These are phyloP conservation scores for Otocyon megalotis DNA, from an alignment of 2,113 vertebrate genomes.

Conservation along the genomic window DNA sequence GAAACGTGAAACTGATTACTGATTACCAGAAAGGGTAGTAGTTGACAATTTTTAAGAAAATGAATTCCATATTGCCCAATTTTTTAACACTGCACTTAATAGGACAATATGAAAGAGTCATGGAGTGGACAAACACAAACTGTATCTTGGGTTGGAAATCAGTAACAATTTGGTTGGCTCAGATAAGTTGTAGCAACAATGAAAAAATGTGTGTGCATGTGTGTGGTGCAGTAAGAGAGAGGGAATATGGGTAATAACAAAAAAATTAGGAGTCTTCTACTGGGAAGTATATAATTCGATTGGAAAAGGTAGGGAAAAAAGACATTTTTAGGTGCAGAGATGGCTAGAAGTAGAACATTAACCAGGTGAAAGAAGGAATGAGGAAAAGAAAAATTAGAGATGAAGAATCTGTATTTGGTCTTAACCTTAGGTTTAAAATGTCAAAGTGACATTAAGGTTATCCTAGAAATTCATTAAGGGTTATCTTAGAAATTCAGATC, in stretches of 20 bases:
- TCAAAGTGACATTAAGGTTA: not conserved
- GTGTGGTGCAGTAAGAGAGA: not conserved
- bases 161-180: not conserved
- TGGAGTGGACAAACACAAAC: not conserved
- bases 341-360: not conserved
- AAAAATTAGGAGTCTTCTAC: not conserved
- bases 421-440: not conserved
- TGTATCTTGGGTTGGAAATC: not conserved
- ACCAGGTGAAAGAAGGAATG: not conserved
- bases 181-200: not conserved
- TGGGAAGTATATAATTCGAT: not conserved
- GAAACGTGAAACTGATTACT: not conserved
- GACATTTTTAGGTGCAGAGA: not conserved
- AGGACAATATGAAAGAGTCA: not conserved
- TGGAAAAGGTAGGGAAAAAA: not conserved
- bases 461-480: not conserved
- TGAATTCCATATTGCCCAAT: not conserved
- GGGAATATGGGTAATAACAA: not conserved
- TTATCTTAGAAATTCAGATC: slow-evolving; percentile 12
- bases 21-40: not conserved
- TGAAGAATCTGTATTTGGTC: not conserved
- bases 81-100: not conserved
- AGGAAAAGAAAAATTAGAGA: not conserved
- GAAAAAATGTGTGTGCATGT: not conserved
- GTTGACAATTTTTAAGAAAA: slow-evolving; percentile 13